Conservation (phyloP, 1,140 invertebrate species). For the Orius laevigatus region DNA sequence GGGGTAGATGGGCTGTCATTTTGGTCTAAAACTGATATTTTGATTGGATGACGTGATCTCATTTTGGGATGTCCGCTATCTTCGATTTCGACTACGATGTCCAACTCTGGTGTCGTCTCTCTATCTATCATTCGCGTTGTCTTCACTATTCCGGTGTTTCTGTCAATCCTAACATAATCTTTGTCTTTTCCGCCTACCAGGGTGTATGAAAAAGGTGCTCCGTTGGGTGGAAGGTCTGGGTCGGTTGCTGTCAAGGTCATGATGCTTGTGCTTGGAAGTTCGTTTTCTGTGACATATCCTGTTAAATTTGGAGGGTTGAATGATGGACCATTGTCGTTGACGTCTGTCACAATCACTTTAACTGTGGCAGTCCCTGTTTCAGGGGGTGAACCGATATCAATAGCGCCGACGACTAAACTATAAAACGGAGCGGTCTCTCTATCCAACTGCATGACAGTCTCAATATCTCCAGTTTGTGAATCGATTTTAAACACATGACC, state of each 20-base stretch:
- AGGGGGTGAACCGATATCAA: conserved; percentile 71
- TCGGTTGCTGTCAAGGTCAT: conserved; percentile 73
- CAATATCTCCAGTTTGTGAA: conserved; percentile 63
- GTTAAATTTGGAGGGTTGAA: conserved; percentile 53
- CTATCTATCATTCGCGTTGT: conserved; percentile 66
- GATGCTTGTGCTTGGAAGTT: conserved; percentile 65
- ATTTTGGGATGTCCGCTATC: conserved; percentile 74
- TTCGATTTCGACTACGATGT: conserved; percentile 66
- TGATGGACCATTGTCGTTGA: conserved; percentile 85
- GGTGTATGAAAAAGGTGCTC: conserved; percentile 71
- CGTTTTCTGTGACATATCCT: conserved; percentile 74
- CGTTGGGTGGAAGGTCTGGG: conserved; percentile 80
- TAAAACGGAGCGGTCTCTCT: conserved; percentile 62
- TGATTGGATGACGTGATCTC: conserved; percentile 57
- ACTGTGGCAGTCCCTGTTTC: conserved; percentile 76
- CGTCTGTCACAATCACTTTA: conserved; percentile 57
- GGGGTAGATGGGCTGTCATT: conserved; percentile 82
- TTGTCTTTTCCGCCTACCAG: conserved; percentile 62
- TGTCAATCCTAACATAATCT: conserved; percentile 57
- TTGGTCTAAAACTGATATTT: conserved; percentile 66
- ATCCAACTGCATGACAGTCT: conserved; percentile 59
- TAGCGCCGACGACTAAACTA: conserved; percentile 70
- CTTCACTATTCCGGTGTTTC: conserved; percentile 59
- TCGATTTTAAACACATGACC: conserved; percentile 79
- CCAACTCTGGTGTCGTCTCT: conserved; percentile 55